Conservation (phyloP, 2,797 vertebrate genomes). For the Centroberyx gerrardi region DNA sequence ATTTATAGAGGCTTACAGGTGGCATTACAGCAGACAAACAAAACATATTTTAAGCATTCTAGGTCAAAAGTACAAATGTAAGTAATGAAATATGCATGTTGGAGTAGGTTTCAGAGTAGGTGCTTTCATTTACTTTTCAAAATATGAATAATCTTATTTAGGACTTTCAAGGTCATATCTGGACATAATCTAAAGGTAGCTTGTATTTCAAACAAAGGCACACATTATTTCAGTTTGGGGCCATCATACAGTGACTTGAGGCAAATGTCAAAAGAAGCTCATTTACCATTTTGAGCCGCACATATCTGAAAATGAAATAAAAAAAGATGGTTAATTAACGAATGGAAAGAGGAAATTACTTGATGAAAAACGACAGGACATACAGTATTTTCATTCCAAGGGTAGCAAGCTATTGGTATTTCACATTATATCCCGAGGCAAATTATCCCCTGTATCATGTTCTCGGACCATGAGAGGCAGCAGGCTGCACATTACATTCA, state of each 20-base stretch:
- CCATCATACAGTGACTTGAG: background rate
- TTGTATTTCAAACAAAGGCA: background rate
- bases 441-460: slow-evolving; percentile 78
- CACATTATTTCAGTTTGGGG: background rate
- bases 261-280: slow-evolving; percentile 10
- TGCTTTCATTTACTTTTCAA: background rate
- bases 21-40: too few species aligned
- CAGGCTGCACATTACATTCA: slow-evolving; percentile 85
- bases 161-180: too few species aligned
- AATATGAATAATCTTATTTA: background rate
- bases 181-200: too few species aligned
- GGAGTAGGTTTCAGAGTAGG: background rate
- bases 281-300: slow-evolving; percentile 87
- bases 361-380: slow-evolving; percentile 37
- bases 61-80: slow-evolving; percentile 1
- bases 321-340: slow-evolving; percentile 51
- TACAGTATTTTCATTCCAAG: slow-evolving; percentile 40
- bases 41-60: too few species aligned
- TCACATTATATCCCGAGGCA: slow-evolving; percentile 69
- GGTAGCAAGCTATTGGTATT: slow-evolving; percentile 56
- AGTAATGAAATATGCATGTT: background rate
- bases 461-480: slow-evolving; percentile 72
- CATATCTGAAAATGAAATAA: slow-evolving; percentile 88
- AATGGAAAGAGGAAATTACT: slow-evolving; percentile 31
- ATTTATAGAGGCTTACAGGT: too few species aligned